Evolutionary conservation across 2,797 vertebrate genomes (phyloP).

Genomic region (Syngnathus acus): DNA sequence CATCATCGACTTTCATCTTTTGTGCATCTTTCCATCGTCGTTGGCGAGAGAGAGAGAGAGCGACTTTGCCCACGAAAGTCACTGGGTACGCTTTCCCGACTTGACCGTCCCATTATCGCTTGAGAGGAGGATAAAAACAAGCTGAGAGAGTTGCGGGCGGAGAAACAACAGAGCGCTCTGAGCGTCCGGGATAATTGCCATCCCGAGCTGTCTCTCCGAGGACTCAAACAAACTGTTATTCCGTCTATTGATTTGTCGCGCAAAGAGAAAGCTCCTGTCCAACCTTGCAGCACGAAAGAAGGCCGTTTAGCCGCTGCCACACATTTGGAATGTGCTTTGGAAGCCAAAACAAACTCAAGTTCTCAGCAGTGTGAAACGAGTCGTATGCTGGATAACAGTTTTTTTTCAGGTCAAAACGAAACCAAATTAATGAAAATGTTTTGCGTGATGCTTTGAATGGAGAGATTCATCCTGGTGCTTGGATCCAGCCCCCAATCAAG

Average conservation of each 20-base stretch:
- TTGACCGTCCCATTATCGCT: neutral
- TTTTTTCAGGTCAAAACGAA: neutral
- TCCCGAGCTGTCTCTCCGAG: neutral
- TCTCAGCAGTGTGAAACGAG: neutral
- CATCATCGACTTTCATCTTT: neutral
- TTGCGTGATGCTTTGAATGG: neutral
- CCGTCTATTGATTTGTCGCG: neutral
- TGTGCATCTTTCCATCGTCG: neutral
- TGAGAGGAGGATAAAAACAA: neutral
- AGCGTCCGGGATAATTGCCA: slow-evolving; percentile 2
- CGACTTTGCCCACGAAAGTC: neutral
- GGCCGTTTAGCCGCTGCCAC: neutral
- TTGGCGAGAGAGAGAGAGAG: neutral
- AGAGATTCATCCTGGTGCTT: neutral
- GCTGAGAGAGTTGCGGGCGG: neutral
- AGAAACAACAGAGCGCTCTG: neutral
- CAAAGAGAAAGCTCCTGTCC: neutral
- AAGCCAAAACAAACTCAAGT: neutral
- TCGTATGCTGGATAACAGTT: neutral
- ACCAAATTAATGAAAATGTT: too few relatives aligned
- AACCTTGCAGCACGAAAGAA: neutral
- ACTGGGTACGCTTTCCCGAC: neutral
- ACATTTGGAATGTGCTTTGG: neutral
- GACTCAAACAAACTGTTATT: slow-evolving; percentile 1
- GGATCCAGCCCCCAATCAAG: neutral